Conservation (phyloP, 2,113 vertebrate genomes). For the Vireo altiloquus region DNA sequence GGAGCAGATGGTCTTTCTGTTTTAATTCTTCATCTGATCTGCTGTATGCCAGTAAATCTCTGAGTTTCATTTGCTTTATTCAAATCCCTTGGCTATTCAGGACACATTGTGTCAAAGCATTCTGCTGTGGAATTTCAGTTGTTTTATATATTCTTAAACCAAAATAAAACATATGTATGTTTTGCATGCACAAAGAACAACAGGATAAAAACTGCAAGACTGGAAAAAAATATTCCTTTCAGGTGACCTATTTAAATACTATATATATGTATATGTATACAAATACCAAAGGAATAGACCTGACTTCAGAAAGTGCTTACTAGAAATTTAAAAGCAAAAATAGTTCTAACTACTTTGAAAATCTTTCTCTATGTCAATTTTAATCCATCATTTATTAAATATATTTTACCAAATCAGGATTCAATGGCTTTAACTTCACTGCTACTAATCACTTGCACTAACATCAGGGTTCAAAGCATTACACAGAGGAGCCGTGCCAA, state of each 20-base stretch:
- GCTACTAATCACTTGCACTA: neutral
- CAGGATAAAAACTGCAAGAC: neutral
- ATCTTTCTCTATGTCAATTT: neutral
- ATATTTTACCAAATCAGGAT: neutral
- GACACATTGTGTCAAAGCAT: constrained; percentile 21
- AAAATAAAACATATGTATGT: neutral
- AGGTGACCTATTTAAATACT: neutral
- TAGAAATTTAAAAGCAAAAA: neutral
- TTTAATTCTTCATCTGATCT: constrained; percentile 73
- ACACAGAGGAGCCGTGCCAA: neutral
- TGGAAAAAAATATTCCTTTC: neutral
- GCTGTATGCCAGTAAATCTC: constrained; percentile 74
- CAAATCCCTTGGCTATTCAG: constrained; percentile 71
- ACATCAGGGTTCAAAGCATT: neutral
- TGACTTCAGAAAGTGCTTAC: neutral
- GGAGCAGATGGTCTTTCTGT: constrained; percentile 82
- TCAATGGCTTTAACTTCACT: neutral
- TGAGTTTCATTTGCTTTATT: constrained; percentile 67
- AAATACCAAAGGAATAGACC: neutral
- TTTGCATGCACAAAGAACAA: neutral
- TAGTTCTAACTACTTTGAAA: neutral
- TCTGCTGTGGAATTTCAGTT: neutral
- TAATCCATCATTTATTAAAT: neutral
- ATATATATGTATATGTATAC: too few relatives aligned
- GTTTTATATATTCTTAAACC: neutral